phyloP scores from a whole-genome alignment of 2,888 invertebrate genomes.

The Macaria notata region DNA sequence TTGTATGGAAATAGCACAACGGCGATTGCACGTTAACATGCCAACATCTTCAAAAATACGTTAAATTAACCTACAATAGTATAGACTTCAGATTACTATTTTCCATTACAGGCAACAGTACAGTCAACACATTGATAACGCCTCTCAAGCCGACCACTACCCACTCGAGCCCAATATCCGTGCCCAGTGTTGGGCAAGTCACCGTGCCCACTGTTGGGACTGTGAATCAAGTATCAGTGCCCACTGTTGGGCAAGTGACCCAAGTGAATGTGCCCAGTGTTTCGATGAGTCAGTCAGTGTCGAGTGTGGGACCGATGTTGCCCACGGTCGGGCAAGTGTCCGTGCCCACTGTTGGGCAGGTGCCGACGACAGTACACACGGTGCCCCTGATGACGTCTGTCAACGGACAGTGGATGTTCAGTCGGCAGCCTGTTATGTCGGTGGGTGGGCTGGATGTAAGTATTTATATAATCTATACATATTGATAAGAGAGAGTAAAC shows the following conservation, averaged over 20 bases:
- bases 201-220: conserved; percentile 4
- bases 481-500: no score
- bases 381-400: conserved; percentile 71
- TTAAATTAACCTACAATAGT: no score
- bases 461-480: conserved; percentile 12
- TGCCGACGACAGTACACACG: conserved; percentile 61
- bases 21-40: no score
- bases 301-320: conserved; percentile 10
- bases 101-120: conserved; percentile 43
- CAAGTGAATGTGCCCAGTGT: conserved; percentile 60
- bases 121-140: conserved; percentile 53
- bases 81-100: neutral
- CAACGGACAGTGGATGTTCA: conserved; percentile 76
- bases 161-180: conserved; percentile 18
- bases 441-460: conserved; percentile 69
- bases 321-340: conserved; percentile 39
- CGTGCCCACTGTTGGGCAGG: conserved; percentile 35
- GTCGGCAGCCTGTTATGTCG: conserved; percentile 73
- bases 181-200: neutral
- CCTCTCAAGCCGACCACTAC: conserved; percentile 40
- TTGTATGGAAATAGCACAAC: no score
- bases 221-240: conserved; percentile 37
- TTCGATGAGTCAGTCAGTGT: neutral
- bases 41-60: no score
- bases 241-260: conserved; percentile 64